Evolutionary conservation across 2,888 invertebrate genomes (phyloP).

Genomic region (Graphium colonna): DNA sequence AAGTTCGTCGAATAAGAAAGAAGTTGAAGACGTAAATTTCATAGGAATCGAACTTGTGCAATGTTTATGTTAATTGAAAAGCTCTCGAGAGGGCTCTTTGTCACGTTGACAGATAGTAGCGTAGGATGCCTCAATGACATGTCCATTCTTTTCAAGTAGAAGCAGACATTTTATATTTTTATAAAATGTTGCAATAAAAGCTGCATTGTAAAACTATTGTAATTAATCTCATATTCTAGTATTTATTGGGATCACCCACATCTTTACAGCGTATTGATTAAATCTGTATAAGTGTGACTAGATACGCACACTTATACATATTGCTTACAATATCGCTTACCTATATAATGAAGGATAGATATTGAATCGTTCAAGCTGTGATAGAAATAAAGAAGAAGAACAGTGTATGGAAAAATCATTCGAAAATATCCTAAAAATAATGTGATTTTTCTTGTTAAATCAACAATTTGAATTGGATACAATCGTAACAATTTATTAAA

Average conservation of each 20-base stretch:
- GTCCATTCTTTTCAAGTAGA: slow-evolving; percentile 27
- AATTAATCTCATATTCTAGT: neutral
- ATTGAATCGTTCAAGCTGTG: too few relatives aligned
- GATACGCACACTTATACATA: neutral
- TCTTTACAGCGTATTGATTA: neutral
- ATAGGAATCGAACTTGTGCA: neutral
- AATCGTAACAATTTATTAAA: too few relatives aligned
- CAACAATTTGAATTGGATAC: too few relatives aligned
- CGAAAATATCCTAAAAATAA: too few relatives aligned
- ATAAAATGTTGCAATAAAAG: neutral
- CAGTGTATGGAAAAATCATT: too few relatives aligned
- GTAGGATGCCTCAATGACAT: slow-evolving; percentile 39
- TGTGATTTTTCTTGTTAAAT: too few relatives aligned
- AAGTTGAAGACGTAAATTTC: neutral
- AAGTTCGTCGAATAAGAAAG: too few relatives aligned
- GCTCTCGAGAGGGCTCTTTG: slow-evolving; percentile 46
- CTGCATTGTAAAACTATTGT: too few relatives aligned
- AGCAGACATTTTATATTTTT: neutral
- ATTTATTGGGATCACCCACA: neutral
- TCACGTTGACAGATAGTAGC: slow-evolving; percentile 37
- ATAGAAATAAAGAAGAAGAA: too few relatives aligned
- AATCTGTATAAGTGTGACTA: neutral
- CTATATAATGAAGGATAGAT: too few relatives aligned
- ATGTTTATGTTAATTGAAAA: slow-evolving; percentile 18
- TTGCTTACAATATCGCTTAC: too few relatives aligned